Percentiles rank a stretch among this genome's conserved stretches.
Evolutionary conservation across 2,797 vertebrate species (phyloP).

Genomic region (Chiroxiphia lanceolata): DNA sequence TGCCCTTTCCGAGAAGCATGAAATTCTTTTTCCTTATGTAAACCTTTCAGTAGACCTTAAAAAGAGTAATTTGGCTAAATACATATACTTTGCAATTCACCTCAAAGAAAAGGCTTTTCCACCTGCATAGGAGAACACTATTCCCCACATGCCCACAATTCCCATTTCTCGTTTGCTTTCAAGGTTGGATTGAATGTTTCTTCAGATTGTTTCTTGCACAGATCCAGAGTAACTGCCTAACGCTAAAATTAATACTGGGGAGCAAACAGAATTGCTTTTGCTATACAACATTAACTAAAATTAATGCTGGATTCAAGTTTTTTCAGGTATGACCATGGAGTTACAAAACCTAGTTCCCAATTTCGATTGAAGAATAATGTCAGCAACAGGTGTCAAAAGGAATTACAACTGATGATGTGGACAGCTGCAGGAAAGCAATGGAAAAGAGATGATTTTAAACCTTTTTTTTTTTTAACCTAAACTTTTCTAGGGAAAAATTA

Average conservation of each 20-base stretch:
- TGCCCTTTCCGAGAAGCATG: not conserved
- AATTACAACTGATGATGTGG: not conserved
- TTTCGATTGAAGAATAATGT: not conserved
- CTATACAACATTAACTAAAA: not conserved
- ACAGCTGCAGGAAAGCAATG: rapidly evolving
- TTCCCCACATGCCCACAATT: not conserved
- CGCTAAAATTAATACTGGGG: not conserved
- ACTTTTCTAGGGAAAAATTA: not conserved
- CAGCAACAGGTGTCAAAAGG: not conserved
- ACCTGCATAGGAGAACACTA: not conserved
- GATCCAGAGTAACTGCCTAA: not conserved
- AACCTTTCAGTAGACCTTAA: not conserved
- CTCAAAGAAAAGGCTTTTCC: not conserved
- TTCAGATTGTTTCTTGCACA: not conserved
- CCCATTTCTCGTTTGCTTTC: not conserved
- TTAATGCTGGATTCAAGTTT: not conserved
- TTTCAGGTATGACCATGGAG: not conserved
- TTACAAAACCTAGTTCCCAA: not conserved
- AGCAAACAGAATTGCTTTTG: not conserved
- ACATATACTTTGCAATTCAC: not conserved
- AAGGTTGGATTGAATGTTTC: not conserved
- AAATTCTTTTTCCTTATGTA: not conserved
- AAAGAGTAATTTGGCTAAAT: not conserved
- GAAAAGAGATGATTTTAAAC: not conserved
- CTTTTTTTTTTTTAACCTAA: not conserved